phyloP scores from a whole-genome alignment of 2,797 vertebrate species.

The Alfaro cultratus region DNA sequence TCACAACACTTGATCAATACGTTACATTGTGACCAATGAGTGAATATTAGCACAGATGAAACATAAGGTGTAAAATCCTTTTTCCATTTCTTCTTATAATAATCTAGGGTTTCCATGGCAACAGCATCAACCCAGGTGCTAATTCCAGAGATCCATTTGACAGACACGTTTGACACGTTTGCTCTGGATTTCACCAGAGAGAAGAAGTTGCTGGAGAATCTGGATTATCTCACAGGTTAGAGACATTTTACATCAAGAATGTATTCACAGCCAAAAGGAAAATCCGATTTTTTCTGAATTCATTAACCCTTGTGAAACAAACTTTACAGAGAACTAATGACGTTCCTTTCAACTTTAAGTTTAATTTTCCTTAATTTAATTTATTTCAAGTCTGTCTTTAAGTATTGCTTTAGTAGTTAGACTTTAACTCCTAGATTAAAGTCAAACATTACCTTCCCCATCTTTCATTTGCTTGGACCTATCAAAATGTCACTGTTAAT shows the following conservation, averaged over 20 bases:
- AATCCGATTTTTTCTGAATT: background rate
- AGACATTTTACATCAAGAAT: background rate
- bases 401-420: constrained; percentile 15
- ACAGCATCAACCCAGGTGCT: constrained; percentile 97
- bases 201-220: constrained; percentile 96
- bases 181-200: constrained; percentile 97
- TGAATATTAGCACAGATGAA: background rate
- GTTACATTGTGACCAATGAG: too few relatives aligned
- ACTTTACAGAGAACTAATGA: background rate
- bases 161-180: constrained; percentile 96
- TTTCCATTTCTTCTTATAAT: background rate
- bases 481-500: constrained; percentile 43
- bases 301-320: background rate
- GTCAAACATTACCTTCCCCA: constrained; percentile 37
- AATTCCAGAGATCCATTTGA: constrained; percentile 97
- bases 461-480: constrained; percentile 32
- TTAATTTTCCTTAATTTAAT: background rate
- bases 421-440: constrained; percentile 38
- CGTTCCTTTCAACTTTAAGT: constrained; percentile 6
- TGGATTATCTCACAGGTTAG: constrained; percentile 97
- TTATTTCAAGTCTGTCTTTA: constrained; percentile 30
- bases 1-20: background rate
- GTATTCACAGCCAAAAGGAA: background rate
- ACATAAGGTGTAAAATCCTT: background rate
- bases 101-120: constrained; percentile 94